phyloP scores from a whole-genome alignment of 2,888 invertebrate genomes.

The Melieria picta region DNA sequence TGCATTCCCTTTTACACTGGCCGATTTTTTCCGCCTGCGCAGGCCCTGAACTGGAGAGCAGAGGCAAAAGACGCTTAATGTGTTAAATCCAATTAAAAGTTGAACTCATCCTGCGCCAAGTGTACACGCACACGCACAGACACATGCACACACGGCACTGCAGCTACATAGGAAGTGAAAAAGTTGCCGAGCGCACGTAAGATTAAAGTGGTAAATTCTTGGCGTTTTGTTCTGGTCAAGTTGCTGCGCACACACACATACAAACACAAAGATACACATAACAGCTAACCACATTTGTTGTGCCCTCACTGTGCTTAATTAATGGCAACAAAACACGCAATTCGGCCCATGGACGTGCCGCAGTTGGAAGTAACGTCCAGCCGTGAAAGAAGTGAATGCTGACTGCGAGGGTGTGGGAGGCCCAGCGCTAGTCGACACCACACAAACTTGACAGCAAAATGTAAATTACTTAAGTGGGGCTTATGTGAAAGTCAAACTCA shows the following conservation, averaged over 20 bases:
- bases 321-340: slow-evolving; percentile 36
- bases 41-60: slow-evolving; percentile 3
- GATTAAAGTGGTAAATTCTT: slow-evolving; percentile 26
- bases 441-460: not conserved
- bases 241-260: slow-evolving; percentile 1
- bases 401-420: no score
- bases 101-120: slow-evolving; percentile 21
- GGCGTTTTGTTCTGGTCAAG: slow-evolving; percentile 27
- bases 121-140: no score
- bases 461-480: slow-evolving; percentile 26
- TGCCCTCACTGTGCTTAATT: slow-evolving; percentile 18
- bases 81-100: slow-evolving; percentile 39
- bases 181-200: not conserved
- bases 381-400: no score
- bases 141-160: no score
- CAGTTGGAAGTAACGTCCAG: slow-evolving; percentile 15
- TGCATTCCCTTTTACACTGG: not conserved
- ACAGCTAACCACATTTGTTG: not conserved
- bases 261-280: not conserved
- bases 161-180: not conserved
- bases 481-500: no score
- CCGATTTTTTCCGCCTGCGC: slow-evolving; percentile 5
- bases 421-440: no score
- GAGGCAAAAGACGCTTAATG: slow-evolving; percentile 32
- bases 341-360: slow-evolving; percentile 15